Base-by-base conservation (phyloP, 2,797 vertebrate species). In the Ispidina lecontei region DNA sequence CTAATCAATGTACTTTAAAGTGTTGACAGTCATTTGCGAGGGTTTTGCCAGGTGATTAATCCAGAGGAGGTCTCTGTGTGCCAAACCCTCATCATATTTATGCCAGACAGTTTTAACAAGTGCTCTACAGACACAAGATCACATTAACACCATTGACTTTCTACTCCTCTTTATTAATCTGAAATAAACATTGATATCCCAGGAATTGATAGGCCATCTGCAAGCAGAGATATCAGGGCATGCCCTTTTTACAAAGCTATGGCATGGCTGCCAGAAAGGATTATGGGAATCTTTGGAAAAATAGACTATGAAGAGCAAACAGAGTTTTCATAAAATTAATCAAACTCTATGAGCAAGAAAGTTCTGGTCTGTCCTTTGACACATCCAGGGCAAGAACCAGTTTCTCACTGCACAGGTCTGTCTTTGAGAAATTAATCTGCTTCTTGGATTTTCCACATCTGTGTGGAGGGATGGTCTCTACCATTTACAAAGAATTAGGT, bases 1-100 rank as follows among this genome's bases (percentile, higher is more conserved):
- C 28, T 56, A 81, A 88, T 78, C 80, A 86, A 63, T 25, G 31
- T 28, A 47, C 59, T 88, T 93, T n/a, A 83, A 81, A 90, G n/a
- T 5, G 15, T 16, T 78, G 35, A 69, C 33, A 55, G 73, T 4
- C 25, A 41, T 84, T 91, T 90, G 55, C n/a, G 47, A 77, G 67
- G 20, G 18, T n/a, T 84, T 64, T 82, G n/a, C 39, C 86, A 81
- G 77, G 77, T 75, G 70, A 69, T 86, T 81, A 91, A 78, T 26
- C 8, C 55, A 86, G 43, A 67, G 44, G 17, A 88, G 19, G 44
- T 88, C 67, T 86, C 87, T 67, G n/a, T 15, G 58, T 64, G 46
- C 43, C 73, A 85, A 86, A 43, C 10, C 55, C 20, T 20, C 31
- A 23, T 47, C 31, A 23, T 71, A 85, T 87, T 93, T 83, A 51